phyloP scores from a whole-genome alignment of 2,888 invertebrate genomes.

The Cantharis flavilabris region DNA sequence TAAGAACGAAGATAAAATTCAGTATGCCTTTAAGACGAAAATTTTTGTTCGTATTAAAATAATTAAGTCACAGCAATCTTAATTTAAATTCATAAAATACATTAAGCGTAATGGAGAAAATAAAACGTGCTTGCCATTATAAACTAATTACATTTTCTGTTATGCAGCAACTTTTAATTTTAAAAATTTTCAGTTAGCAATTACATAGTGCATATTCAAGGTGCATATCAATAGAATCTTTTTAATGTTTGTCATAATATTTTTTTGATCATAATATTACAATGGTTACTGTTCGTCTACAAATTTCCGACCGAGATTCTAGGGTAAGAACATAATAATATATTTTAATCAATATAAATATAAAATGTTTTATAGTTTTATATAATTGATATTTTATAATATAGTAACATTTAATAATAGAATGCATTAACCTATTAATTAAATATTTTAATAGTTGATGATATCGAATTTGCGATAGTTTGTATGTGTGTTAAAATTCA shows the following conservation, averaged over 20 bases:
- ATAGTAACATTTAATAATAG: too few relatives aligned
- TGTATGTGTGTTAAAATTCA: too few relatives aligned
- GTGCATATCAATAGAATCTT: not conserved
- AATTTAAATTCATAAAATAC: slow-evolving; percentile 15
- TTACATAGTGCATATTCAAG: not conserved
- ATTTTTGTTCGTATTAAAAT: not conserved
- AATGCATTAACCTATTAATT: too few relatives aligned
- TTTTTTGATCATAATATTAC: not conserved
- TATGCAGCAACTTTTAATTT: not conserved
- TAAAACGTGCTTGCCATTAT: slow-evolving; percentile 39
- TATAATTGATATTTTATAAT: too few relatives aligned
- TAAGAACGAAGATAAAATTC: not conserved
- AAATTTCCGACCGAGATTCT: not conserved
- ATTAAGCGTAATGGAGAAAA: slow-evolving; percentile 30
- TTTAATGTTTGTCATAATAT: not conserved
- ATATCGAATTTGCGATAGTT: too few relatives aligned
- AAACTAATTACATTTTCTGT: slow-evolving; percentile 10
- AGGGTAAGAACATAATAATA: not conserved
- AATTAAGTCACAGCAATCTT: slow-evolving; percentile 2
- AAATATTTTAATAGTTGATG: too few relatives aligned
- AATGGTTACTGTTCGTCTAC: not conserved
- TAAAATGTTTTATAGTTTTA: not conserved
- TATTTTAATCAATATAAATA: not conserved
- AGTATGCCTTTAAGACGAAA: not conserved
- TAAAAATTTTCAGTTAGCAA: not conserved